A percentile compares a stretch with the other conserved stretches of the same genome.
These are phyloP conservation scores for Gavialis gangeticus DNA, from an alignment of 2,113 vertebrate genomes.

Conservation along the genomic window DNA sequence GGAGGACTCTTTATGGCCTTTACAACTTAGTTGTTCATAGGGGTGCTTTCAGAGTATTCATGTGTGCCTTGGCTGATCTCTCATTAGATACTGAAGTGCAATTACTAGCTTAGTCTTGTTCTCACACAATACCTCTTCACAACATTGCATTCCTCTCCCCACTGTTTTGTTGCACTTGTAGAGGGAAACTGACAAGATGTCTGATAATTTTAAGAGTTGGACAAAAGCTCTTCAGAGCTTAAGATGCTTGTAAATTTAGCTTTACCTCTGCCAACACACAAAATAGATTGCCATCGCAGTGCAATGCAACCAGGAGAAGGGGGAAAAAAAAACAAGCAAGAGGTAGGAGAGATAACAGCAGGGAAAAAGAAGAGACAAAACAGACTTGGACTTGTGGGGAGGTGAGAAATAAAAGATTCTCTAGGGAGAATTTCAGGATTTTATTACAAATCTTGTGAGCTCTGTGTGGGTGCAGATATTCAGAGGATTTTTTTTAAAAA, in stretches of 20 bases:
- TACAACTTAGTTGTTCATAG: neutral
- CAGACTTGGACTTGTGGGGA: neutral
- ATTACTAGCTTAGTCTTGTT: neutral
- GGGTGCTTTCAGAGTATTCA: neutral
- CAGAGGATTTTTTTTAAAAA: neutral
- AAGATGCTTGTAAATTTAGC: constrained; percentile 10
- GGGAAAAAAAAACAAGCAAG: neutral
- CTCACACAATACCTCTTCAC: neutral
- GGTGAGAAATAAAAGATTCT: neutral
- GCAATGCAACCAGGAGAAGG: accelerated
- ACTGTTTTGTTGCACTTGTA: neutral
- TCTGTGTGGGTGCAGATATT: neutral
- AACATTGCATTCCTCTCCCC: neutral
- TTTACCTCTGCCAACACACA: neutral
- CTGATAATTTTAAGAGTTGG: neutral
- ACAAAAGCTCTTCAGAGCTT: neutral
- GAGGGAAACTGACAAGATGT: neutral
- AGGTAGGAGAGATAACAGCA: neutral
- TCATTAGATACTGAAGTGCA: constrained; percentile 26
- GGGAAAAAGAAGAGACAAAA: neutral
- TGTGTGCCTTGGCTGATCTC: neutral
- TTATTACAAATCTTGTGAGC: neutral
- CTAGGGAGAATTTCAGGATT: neutral
- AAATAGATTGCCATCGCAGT: neutral
- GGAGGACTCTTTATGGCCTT: neutral